phyloP scores from a whole-genome alignment of 2,113 vertebrate genomes.

The Triplophysa tibetana region DNA sequence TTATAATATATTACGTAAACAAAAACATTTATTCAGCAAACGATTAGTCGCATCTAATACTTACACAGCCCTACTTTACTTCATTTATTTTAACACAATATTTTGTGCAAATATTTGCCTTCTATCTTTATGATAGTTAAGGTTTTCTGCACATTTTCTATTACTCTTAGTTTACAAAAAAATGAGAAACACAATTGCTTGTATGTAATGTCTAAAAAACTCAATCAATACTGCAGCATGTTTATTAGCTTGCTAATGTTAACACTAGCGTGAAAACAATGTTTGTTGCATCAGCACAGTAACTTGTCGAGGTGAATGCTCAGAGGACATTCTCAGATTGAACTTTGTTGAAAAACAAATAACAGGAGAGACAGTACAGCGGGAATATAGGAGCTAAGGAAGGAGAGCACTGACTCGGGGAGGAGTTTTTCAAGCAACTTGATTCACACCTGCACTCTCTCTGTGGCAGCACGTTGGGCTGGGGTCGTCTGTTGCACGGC shows the following conservation, averaged over 20 bases:
- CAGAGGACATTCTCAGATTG: slow-evolving; percentile 21
- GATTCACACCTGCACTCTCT: slow-evolving; percentile 86
- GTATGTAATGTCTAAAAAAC: no score
- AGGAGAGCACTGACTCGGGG: slow-evolving; percentile 59
- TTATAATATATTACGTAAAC: no score
- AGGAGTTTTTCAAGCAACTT: slow-evolving; percentile 72
- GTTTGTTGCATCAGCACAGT: background rate
- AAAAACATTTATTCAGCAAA: no score
- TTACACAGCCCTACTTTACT: no score
- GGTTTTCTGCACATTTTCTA: no score
- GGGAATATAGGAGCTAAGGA: slow-evolving; percentile 18
- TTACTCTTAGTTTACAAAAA: no score
- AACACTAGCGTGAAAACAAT: slow-evolving; percentile 6
- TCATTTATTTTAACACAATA: no score
- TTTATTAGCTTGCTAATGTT: background rate
- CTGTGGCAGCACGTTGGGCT: slow-evolving; percentile 77
- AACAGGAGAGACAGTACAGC: slow-evolving; percentile 51
- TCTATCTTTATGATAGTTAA: no score
- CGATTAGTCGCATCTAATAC: no score
- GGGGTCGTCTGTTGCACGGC: slow-evolving; percentile 79
- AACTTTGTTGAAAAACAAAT: slow-evolving; percentile 38
- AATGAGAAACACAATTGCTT: no score
- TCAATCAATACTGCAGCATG: background rate
- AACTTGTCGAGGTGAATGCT: slow-evolving; percentile 13
- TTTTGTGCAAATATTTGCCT: no score